Base-by-base conservation (phyloP, 1,140 invertebrate genomes). In the Delia radicum region DNA sequence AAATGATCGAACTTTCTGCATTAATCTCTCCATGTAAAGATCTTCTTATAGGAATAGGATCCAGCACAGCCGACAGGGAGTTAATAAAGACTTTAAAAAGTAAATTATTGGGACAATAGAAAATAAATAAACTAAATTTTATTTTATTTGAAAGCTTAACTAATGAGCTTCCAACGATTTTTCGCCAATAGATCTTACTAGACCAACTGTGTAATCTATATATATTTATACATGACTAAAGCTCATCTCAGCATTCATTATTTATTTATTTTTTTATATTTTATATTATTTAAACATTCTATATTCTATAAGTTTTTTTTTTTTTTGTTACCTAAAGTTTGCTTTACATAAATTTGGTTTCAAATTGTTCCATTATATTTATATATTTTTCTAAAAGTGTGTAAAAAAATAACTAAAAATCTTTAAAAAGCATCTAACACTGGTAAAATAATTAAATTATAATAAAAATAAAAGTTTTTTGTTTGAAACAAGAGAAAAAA, bases 371-470 rank as follows among this genome's bases (percentile, higher is more conserved):
- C 65, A 69, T 37, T 69, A 18, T 69, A 69, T 37, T 69, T 69
- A 21, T 55, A 21, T 55, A 7, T 24, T 55, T 55, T 21, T 55
- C 48, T 55, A 55, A 55, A 55, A 24, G 48, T 55, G 48, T 55
- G 48, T 55, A 24, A 21, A 48, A 42, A 55, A 55, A 55, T 4
- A 55, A 55, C 48, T 21, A 18, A 55, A 55, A 55, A 55, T 55
- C 10, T 33, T 21, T 69, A 69, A 69, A 69, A 69, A 69, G 65
- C 65, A 69, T 69, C 65, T 69, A 69, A 69, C 65, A 69, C 29
- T 69, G 7, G 29, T 33, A 28, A 28, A 69, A 33, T 33, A 18
- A 7, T 10, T 18, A 69, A 33, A 33, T 33, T 21, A 69, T 10
- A 37, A 7, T 12, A 69, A 69, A 33, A 37, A 37, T 33, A 31